Evolutionary conservation across 2,113 vertebrate genomes (phyloP), one percentile per base, ranked within the genome.

Genomic region (Paramisgurnus dabryanus): DNA sequence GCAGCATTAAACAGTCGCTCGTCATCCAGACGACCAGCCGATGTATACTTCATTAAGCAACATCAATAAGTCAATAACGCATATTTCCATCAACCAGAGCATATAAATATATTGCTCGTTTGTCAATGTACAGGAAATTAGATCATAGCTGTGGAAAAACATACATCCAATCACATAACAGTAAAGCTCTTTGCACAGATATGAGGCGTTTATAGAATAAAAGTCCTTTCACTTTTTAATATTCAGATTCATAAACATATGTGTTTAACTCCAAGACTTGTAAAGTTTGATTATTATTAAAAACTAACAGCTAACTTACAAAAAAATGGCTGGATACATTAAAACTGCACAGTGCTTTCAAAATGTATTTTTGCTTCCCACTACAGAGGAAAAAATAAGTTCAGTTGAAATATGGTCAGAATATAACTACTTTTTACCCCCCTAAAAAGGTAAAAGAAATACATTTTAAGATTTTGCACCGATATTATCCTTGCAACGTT

Each of bases 91-190:
- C n/a, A 74, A n/a, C 22, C 34, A 8, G 7, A 5, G 11, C 11
- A n/a, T 12, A 41, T 43, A 49, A 11, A 15, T 9, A 53, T 12
- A 72, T 40, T 2, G 50, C 15, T 7, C 65, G 49, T 18, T 40
- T 9, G 40, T 67, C 43, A 55, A 75, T 22, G 22, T 5, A 55
- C 58, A 80, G 85, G 85, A 88, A 83, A 68, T 85, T 82, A 88
- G 27, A 72, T 85, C 84, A 82, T 47, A 13, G 17, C 58, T 27
- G 55, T 40, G 50, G 39, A 61, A 60, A 57, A n/a, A 53, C 22
- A 11, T 17, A 34, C 27, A 65, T 64, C 86, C 81, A 83, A 80
- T 83, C 64, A 82, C 53, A 67, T 15, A 1, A 11, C 13, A 43
- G 27, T 7, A 57, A 27, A 71, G 18, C 17, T 1, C 17, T n/a